Evolutionary conservation across 2,797 vertebrate species (phyloP).

Genomic region (Spondyliosoma cantharus): DNA sequence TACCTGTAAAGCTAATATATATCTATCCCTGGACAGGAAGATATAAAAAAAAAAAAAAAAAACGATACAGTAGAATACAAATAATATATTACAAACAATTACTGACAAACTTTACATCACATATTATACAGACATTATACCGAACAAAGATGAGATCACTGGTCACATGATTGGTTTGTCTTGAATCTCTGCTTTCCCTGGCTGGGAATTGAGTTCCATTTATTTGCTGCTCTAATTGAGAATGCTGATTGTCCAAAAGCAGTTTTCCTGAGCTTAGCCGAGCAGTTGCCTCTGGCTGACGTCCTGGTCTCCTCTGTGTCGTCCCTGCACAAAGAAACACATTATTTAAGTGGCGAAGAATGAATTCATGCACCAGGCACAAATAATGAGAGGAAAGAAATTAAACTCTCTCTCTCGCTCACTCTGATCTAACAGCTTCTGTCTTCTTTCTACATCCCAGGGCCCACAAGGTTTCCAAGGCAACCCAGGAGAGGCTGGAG

Average conservation of each 20-base stretch:
- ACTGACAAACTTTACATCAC: neutral
- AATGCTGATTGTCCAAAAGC: neutral
- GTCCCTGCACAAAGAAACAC: neutral
- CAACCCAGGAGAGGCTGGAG: constrained; percentile 93
- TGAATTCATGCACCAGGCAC: too few species aligned
- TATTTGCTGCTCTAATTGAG: neutral
- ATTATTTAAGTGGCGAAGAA: too few species aligned
- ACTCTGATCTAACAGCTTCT: neutral
- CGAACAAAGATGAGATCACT: neutral
- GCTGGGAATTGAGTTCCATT: neutral
- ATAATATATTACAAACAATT: neutral
- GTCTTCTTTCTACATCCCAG: constrained; percentile 78
- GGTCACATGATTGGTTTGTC: too few species aligned
- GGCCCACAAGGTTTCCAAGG: constrained; percentile 99
- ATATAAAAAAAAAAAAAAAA: neutral
- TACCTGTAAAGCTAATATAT: neutral
- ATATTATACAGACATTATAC: neutral
- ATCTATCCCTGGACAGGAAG: neutral
- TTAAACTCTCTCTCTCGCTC: neutral
- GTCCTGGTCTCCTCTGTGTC: too few species aligned
- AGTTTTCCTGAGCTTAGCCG: neutral
- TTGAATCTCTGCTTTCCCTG: neutral
- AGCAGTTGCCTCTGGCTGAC: neutral
- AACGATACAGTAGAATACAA: too few species aligned
- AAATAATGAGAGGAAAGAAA: neutral